phyloP scores from a whole-genome alignment of 2,888 invertebrate species.

The Nasonia oneida region DNA sequence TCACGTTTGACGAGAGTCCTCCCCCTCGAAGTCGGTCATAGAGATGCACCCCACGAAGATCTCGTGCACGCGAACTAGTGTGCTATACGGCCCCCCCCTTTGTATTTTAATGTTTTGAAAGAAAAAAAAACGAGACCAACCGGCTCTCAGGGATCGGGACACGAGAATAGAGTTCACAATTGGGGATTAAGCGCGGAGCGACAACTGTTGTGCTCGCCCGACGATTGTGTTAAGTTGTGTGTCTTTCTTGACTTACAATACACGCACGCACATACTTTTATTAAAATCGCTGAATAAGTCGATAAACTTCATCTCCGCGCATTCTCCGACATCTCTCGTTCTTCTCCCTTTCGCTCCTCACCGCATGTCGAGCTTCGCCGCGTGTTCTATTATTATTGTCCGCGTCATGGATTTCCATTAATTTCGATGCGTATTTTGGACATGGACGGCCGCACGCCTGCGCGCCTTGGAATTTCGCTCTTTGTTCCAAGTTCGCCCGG shows the following conservation, averaged over 20 bases:
- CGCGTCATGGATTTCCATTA: slow-evolving; percentile 58
- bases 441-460: slow-evolving; percentile 16
- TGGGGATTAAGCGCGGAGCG: background rate
- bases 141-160: background rate
- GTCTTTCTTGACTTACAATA: too few relatives aligned
- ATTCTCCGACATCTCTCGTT: background rate
- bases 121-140: background rate
- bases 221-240: background rate
- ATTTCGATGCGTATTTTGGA: slow-evolving; percentile 51
- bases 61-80: background rate
- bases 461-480: background rate
- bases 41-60: background rate
- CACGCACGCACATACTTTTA: too few relatives aligned
- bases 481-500: slow-evolving; percentile 16
- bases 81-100: background rate
- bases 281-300: too few relatives aligned
- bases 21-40: background rate
- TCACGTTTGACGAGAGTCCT: background rate
- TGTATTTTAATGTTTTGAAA: background rate
- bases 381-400: slow-evolving; percentile 56
- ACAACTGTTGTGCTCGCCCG: background rate
- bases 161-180: background rate
- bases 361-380: background rate
- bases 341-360: slow-evolving; percentile 10
- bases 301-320: background rate